Base-by-base conservation (phyloP, 2,888 invertebrate genomes). In the Diarsia rubi region DNA sequence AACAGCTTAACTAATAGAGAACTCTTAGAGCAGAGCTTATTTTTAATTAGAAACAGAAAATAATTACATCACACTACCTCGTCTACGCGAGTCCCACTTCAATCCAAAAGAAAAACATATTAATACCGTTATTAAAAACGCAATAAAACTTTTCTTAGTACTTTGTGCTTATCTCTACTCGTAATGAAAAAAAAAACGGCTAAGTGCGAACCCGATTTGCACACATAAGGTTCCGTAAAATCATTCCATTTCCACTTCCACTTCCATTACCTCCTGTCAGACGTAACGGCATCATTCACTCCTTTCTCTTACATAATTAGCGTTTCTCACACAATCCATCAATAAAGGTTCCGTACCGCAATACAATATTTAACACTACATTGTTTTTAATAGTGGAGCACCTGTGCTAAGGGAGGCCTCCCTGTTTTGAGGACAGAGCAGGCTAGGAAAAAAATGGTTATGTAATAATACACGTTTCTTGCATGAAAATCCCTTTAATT, bases 81-180 rank as follows among this genome's bases (percentile, higher is more conserved):
- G 8, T 8, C 44, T 2, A 16, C 24, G 4, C 31, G 27, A 60
- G 37, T 27, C 3, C 16, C 24, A 54, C 27, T 37, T 6, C 6
- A 1, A 27, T 31, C 3, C 4, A n/a, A 19, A 44, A 52, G 47
- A 62, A 60, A 67, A 76, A 70, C 62, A 49, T 69, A 24, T 21
- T 24, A 70, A 64, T 42, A 52, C 42, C 45, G 57, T 67, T 72
- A 75, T 69, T 80, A 83, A 83, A 79, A 86, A 71, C 44, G 27
- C 27, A 81, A 82, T 62, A 71, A 77, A 77, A 81, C 72, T 75
- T 85, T 77, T 62, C 62, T 64, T 64, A 63, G 73, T 68, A 59
- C 70, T 75, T 62, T 82, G 69, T 68, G 82, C 74, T 87, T 78
- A 77, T 73, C 78, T 85, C 65, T 67, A 27, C n/a, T 47, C 80